Base-by-base conservation (phyloP, 2,113 vertebrate genomes). In the Colistium nudipinnis region DNA sequence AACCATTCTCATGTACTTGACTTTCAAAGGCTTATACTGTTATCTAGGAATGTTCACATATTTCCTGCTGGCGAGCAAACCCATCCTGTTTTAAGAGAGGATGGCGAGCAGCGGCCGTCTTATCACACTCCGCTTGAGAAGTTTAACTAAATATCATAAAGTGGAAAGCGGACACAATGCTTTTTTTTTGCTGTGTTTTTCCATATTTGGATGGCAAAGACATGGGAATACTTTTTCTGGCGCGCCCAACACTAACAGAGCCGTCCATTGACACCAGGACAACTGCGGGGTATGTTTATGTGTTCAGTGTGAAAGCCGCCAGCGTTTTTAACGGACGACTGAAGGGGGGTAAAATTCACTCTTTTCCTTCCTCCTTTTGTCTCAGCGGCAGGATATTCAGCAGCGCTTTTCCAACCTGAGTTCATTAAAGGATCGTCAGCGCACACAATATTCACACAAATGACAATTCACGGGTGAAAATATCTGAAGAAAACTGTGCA, bases 11-110 rank as follows among this genome's bases (percentile, higher is more conserved):
- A 76, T 10, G 45, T 53, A 57, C 41, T 61, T 56, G 20, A n/a
- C n/a, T n/a, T n/a, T n/a, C n/a, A n/a, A n/a, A n/a, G n/a, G 38
- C 22, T 69, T 38, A 71, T 38, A 62, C 14, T 24, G 49, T 82
- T 91, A 91, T 92, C 83, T 87, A 3, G 39, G 22, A 54, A 54
- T 62, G 33, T 52, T 57, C 86, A 91, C 55, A 78, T 38, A 47
- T 76, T 84, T 83, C 85, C 82, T 75, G 31, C 63, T 71, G 74
- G 75, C 69, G 3, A 52, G 57, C 28, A 57, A n/a, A 7, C 25
- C 33, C 51, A 84, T 89, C 86, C 83, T 88, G 66, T 79, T 68
- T 30, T 12, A 65, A 74, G 44, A 48, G 39, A 62, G 45, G 1
- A 38, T 45, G 24, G 27, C 19, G 13, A 54, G 53, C n/a, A 78